Evolutionary conservation across 2,113 vertebrate species (phyloP).

Genomic region (cattle (Bos taurus)): ARS-UCD2.0 NC_037332.1:64569501-64570000

Average conservation of each 20-base stretch:
- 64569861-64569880: background rate
- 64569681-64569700: background rate
- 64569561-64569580: conserved; percentile 16
- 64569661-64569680: background rate
- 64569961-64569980: background rate
- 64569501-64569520: background rate
- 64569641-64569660: background rate
- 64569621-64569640: background rate
- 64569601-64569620: conserved; percentile 12
- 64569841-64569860: background rate
- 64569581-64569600: conserved; percentile 13
- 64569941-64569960: background rate
- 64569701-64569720: background rate
- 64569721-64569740: conserved; percentile 3
- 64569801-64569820: background rate
- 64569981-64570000: background rate
- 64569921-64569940: background rate
- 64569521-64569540: background rate
- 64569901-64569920: background rate
- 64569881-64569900: background rate
- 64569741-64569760: background rate
- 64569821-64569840: background rate
- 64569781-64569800: background rate
- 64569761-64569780: background rate
- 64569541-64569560: background rate